These are phyloP conservation scores for Adelognathus sp. DNA, from an alignment of 2,888 invertebrate genomes.

Conservation along the genomic window DNA sequence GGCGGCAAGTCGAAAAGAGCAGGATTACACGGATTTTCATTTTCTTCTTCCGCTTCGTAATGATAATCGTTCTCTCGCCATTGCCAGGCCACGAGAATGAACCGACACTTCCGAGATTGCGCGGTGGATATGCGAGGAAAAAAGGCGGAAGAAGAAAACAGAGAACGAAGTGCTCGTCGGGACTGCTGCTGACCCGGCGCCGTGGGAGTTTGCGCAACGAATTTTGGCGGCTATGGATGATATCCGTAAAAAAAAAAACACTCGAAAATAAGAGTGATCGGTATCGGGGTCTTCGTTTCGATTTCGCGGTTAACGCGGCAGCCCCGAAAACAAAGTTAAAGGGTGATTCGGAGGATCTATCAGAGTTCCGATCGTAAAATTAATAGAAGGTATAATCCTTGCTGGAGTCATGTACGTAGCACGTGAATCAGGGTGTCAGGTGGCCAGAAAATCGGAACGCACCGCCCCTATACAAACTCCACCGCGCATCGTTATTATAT, in stretches of 20 bases:
- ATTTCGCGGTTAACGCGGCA: not conserved
- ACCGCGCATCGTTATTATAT: slow-evolving; percentile 2
- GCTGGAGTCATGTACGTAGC: not conserved
- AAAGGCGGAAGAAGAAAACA: slow-evolving; percentile 10
- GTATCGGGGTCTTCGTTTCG: not conserved
- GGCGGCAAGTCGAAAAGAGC: not conserved
- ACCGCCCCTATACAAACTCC: slow-evolving; percentile 16
- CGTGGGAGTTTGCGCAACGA: slow-evolving; percentile 63
- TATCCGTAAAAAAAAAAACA: not conserved
- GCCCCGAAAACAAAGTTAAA: not conserved
- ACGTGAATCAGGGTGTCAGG: slow-evolving; percentile 56
- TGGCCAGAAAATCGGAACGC: slow-evolving; percentile 55
- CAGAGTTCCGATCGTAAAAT: slow-evolving; percentile 31
- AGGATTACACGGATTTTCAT: slow-evolving; percentile 1
- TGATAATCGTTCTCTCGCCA: not conserved
- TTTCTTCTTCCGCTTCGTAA: not conserved
- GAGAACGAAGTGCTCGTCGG: not conserved
- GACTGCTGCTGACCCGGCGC: slow-evolving; percentile 18
- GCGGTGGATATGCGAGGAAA: not conserved
- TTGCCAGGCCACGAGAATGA: not conserved
- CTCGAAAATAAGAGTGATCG: not conserved
- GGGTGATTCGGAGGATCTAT: slow-evolving; percentile 33
- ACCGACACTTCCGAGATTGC: not conserved
- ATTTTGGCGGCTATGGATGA: slow-evolving; percentile 52
- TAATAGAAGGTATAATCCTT: slow-evolving; percentile 29